Percentiles rank a stretch among this genome's conserved stretches.
These are phyloP conservation scores for Lordiphosa fenestrarum DNA, from an alignment of 2,888 invertebrate genomes.

Conservation along the genomic window DNA sequence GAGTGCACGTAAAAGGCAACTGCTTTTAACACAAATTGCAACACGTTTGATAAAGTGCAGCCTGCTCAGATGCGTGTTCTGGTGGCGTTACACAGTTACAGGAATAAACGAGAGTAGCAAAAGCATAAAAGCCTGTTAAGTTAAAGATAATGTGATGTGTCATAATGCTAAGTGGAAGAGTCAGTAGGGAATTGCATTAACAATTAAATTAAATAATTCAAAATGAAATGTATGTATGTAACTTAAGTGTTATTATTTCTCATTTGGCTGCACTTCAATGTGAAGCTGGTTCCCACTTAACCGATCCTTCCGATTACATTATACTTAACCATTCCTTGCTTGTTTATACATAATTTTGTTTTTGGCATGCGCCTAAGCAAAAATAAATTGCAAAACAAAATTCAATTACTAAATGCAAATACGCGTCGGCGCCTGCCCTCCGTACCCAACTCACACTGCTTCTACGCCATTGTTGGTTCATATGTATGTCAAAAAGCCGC, in stretches of 20 bases:
- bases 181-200: not conserved
- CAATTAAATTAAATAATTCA: too few species aligned
- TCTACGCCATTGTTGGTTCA: conserved; percentile 10
- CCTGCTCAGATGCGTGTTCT: too few species aligned
- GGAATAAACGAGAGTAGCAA: too few species aligned
- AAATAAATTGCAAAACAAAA: conserved; percentile 72
- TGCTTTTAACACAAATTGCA: conserved; percentile 63
- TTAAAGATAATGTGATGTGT: too few species aligned
- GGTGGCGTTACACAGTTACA: too few species aligned
- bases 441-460: conserved; percentile 1
- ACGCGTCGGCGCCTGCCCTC: conserved; percentile 34
- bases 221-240: too few species aligned
- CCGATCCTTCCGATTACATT: conserved; percentile 1
- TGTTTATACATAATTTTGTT: conserved; percentile 13
- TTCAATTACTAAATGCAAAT: conserved; percentile 74
- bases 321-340: conserved; percentile 4
- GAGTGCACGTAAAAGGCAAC: conserved; percentile 43
- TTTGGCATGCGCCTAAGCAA: conserved; percentile 48
- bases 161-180: too few species aligned
- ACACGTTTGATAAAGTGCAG: conserved; percentile 47
- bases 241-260: too few species aligned
- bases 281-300: too few species aligned
- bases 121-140: too few species aligned
- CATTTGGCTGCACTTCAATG: too few species aligned
- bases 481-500: conserved; percentile 56